Conservation (phyloP, 2,113 vertebrate genomes). For the Todiramphus saurophagus region DNA sequence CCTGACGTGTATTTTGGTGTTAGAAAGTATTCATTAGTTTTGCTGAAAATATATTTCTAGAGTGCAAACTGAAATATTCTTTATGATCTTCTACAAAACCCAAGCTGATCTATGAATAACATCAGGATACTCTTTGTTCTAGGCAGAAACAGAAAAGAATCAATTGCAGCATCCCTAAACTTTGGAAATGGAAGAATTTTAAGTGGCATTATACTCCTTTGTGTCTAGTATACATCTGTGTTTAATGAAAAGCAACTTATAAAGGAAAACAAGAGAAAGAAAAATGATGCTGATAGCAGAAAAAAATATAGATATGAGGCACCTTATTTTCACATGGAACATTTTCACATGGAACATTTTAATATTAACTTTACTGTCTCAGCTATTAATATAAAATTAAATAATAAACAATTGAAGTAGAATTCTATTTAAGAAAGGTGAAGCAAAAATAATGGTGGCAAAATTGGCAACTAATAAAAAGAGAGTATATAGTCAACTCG, state of each 20-base stretch:
- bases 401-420: neutral
- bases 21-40: neutral
- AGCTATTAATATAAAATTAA: neutral
- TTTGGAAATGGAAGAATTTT: neutral
- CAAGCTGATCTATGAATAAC: neutral
- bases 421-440: neutral
- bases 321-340: neutral
- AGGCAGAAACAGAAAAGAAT: neutral
- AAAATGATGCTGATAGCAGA: neutral
- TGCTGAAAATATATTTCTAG: neutral
- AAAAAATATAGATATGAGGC: neutral
- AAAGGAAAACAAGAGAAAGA: neutral
- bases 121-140: neutral
- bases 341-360: neutral
- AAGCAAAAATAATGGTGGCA: neutral
- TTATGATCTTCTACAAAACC: neutral
- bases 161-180: neutral
- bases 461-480: neutral
- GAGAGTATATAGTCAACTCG: accelerated
- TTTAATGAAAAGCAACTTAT: neutral
- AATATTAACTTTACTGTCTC: neutral
- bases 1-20: neutral
- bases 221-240: neutral
- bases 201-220: neutral
- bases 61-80: neutral